A percentile compares a stretch with the other conserved stretches of the same genome.
These are phyloP conservation scores for Myotis lucifugus DNA, from an alignment of 2,113 vertebrate species.

Conservation along the genomic window DNA sequence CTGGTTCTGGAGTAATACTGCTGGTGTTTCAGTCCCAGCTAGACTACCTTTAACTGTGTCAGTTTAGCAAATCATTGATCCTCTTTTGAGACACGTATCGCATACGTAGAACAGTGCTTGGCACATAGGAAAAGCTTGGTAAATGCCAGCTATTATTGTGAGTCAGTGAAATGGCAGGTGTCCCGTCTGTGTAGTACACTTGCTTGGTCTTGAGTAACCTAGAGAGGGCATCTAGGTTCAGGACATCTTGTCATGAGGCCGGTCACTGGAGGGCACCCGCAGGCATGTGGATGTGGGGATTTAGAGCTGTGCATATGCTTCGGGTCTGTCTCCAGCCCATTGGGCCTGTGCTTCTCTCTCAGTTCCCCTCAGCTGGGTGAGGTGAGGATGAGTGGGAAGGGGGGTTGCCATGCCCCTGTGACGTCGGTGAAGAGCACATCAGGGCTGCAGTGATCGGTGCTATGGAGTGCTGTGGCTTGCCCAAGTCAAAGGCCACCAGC, in stretches of 20 bases:
- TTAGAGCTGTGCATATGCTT: fast-evolving
- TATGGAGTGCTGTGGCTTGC: too few relatives aligned
- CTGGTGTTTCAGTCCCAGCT: not conserved
- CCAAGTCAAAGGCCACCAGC: not conserved
- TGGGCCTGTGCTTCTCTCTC: constrained; percentile 6
- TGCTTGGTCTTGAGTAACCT: not conserved
- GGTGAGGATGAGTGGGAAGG: not conserved
- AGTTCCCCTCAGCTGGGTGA: constrained; percentile 13
- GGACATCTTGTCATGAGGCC: not conserved
- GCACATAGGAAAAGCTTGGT: not conserved
- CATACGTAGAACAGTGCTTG: not conserved
- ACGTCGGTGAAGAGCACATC: not conserved
- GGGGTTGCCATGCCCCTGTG: not conserved
- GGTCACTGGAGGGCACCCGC: fast-evolving
- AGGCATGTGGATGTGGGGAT: not conserved
- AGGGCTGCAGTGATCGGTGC: not conserved
- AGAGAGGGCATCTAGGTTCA: too few relatives aligned
- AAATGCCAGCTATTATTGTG: not conserved
- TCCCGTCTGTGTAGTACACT: not conserved
- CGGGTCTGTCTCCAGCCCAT: not conserved
- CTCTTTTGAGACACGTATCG: not conserved
- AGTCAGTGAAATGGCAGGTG: not conserved
- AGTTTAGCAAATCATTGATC: not conserved
- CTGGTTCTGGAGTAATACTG: not conserved
- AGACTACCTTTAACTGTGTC: not conserved